Evolutionary conservation across 1,140 invertebrate species (phyloP).

Genomic region (Helicorthomorpha holstii): DNA sequence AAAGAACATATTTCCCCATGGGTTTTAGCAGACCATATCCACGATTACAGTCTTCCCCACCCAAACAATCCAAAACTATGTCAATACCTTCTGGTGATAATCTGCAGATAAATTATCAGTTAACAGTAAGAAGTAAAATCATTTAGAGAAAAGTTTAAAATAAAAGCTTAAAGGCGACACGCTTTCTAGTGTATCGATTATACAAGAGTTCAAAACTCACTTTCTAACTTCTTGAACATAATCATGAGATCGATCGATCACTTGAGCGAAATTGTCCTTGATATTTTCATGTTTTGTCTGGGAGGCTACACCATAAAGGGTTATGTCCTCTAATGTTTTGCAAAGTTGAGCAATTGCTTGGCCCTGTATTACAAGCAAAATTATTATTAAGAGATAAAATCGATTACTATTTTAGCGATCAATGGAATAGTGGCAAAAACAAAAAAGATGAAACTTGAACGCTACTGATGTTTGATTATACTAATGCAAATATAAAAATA

Average conservation of each 20-base stretch:
- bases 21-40: conserved; percentile 69
- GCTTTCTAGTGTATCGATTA: neutral
- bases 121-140: neutral
- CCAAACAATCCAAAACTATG: conserved; percentile 70
- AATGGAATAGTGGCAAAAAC: neutral
- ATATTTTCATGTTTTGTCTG: conserved; percentile 65
- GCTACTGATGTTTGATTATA: conserved; percentile 5
- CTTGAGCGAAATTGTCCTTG: conserved; percentile 51
- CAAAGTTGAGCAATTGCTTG: conserved; percentile 64
- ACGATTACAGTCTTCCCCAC: conserved; percentile 70
- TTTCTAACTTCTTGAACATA: conserved; percentile 69
- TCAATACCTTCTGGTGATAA: conserved; percentile 62
- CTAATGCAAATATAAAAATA: conserved; percentile 15
- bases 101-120: conserved; percentile 29
- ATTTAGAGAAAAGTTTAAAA: neutral
- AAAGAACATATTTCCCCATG: conserved; percentile 75
- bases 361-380: conserved; percentile 37
- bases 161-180: neutral
- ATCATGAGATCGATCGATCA: conserved; percentile 55
- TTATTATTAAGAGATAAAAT: neutral
- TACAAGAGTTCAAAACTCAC: conserved; percentile 31
- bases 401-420: too few species aligned
- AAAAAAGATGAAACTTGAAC: neutral
- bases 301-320: conserved; percentile 67
- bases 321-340: conserved; percentile 61